These are phyloP conservation scores for Elymnias hypermnestra DNA, from an alignment of 1,140 invertebrate species.

Conservation along the genomic window DNA sequence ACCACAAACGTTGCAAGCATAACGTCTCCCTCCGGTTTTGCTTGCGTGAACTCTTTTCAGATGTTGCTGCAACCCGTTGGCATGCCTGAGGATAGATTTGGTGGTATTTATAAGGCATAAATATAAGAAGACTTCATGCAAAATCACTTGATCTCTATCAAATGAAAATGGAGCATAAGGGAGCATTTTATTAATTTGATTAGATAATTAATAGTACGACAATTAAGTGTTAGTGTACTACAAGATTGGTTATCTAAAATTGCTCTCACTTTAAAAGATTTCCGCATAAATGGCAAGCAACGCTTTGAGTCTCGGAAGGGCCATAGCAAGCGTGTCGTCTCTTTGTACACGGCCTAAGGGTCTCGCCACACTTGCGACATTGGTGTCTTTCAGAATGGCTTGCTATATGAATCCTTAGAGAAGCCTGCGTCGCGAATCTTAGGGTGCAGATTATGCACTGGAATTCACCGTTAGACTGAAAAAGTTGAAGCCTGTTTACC, in stretches of 20 bases:
- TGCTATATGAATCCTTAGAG: conserved; percentile 31
- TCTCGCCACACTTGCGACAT: conserved; percentile 26
- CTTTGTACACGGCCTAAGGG: conserved; percentile 16
- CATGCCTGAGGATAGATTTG: conserved; percentile 35
- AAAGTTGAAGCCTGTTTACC: too few relatives aligned
- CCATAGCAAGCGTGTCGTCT: conserved; percentile 13
- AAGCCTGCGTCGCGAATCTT: conserved; percentile 33
- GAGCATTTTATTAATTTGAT: too few relatives aligned
- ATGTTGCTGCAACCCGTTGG: conserved; percentile 43
- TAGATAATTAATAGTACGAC: too few relatives aligned
- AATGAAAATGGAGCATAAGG: too few relatives aligned
- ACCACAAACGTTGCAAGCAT: conserved; percentile 43
- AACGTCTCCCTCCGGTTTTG: conserved; percentile 24
- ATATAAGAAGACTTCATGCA: too few relatives aligned
- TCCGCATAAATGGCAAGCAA: conserved; percentile 44
- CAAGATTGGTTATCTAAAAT: too few relatives aligned
- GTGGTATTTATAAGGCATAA: too few relatives aligned
- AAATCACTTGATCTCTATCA: too few relatives aligned
- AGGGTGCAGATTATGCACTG: conserved; percentile 40
- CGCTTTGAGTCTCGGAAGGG: conserved; percentile 6
- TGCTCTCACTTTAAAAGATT: conserved; percentile 43
- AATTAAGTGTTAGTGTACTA: too few relatives aligned
- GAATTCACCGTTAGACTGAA: conserved; percentile 52
- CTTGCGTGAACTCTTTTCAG: conserved; percentile 39
- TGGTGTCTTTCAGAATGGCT: conserved; percentile 27